Percentiles rank a stretch among this genome's conserved stretches.
Conservation (phyloP, 64 coral and sea anemone species). For the Dendrophyllia cribrosa region DNA sequence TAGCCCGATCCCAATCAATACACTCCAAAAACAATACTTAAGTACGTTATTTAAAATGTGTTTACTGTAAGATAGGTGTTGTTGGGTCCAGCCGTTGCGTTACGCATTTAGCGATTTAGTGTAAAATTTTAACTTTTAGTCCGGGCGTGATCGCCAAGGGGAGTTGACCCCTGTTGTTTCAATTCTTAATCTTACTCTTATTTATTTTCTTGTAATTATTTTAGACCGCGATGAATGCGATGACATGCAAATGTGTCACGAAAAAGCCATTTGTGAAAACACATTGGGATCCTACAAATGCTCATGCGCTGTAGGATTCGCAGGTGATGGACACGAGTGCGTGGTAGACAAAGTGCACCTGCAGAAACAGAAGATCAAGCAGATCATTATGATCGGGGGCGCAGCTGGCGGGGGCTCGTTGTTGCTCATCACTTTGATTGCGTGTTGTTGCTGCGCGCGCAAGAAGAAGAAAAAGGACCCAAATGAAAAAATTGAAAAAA, state of each 20-base stretch:
- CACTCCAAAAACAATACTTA: no score
- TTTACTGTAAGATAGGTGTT: no score
- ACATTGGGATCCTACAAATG: background rate
- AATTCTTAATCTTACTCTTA: background rate
- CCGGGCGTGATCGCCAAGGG: background rate
- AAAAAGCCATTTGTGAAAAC: conserved; percentile 1
- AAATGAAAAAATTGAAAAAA: background rate
- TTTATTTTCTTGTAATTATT: background rate
- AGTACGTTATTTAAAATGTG: no score
- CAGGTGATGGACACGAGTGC: conserved; percentile 5
- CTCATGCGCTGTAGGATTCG: background rate
- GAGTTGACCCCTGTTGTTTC: no score
- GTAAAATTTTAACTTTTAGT: no score
- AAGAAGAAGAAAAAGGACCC: background rate
- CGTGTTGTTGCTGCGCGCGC: background rate
- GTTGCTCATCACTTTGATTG: conserved; percentile 1
- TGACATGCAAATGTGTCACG: background rate
- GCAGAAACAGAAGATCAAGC: conserved; percentile 10
- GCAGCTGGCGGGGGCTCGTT: background rate
- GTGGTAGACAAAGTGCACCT: conserved; percentile 1
- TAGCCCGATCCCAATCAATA: no score
- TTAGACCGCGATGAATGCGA: conserved; percentile 11
- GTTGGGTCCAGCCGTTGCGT: no score
- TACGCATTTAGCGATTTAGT: no score
- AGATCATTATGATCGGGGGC: conserved; percentile 10